These are phyloP conservation scores for Ceratitis capitata DNA, from an alignment of 1,140 invertebrate species.

Conservation along the genomic window DNA sequence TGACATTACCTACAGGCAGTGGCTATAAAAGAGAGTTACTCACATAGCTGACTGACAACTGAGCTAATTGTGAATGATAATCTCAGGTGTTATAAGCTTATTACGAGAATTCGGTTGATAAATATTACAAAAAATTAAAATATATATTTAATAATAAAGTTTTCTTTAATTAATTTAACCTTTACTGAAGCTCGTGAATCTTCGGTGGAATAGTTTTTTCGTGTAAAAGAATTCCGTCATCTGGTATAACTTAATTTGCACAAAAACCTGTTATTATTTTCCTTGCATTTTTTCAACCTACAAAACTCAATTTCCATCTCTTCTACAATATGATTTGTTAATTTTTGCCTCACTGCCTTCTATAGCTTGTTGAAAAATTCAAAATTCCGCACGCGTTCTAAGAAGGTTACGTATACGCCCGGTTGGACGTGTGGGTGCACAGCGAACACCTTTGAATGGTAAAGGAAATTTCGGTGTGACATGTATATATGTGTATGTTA, in stretches of 20 bases:
- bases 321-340: background rate
- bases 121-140: too few species aligned
- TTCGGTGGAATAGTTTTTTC: too few species aligned
- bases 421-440: background rate
- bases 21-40: background rate
- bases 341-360: background rate
- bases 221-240: too few species aligned
- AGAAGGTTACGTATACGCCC: constrained; percentile 12
- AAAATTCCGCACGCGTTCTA: constrained; percentile 20
- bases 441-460: background rate
- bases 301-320: background rate
- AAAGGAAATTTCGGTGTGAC: background rate
- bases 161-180: too few species aligned
- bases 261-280: background rate
- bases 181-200: too few species aligned
- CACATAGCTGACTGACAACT: background rate
- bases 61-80: background rate
- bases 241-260: too few species aligned
- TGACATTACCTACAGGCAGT: background rate
- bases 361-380: background rate
- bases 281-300: background rate
- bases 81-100: background rate
- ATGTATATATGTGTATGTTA: too few species aligned
- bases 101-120: background rate
- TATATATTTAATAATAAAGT: too few species aligned